Percentiles rank a stretch among this genome's conserved stretches.
These are phyloP conservation scores for Champsocephalus esox DNA, from an alignment of 2,797 vertebrate genomes.

Conservation along the genomic window DNA sequence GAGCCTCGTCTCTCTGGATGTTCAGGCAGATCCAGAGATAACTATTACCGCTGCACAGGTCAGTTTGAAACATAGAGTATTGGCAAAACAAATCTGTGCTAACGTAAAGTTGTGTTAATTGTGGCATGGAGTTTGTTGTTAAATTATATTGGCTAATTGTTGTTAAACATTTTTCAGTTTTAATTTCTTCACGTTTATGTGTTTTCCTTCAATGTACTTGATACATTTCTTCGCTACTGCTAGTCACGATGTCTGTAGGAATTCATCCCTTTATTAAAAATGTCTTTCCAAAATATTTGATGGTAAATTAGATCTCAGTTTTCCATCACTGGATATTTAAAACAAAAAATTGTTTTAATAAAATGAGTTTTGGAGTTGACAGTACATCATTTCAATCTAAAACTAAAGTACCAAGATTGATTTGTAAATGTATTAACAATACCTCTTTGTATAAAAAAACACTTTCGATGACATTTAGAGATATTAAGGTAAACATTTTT, in stretches of 20 bases:
- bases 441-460: not conserved
- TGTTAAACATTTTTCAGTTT: no score
- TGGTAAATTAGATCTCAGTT: not conserved
- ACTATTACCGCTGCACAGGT: constrained; percentile 86
- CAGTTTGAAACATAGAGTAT: constrained; percentile 13
- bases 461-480: not conserved
- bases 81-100: not conserved
- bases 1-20: constrained; percentile 73
- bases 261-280: no score
- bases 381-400: no score
- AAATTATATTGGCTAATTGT: no score
- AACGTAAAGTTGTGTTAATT: no score
- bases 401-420: no score
- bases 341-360: not conserved
- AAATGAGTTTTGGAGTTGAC: not conserved
- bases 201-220: not conserved
- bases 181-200: not conserved
- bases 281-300: not conserved
- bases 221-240: no score
- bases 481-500: not conserved
- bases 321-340: not conserved
- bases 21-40: constrained; percentile 74
- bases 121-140: no score
- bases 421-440: not conserved
- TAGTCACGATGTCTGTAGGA: no score